phyloP scores from a whole-genome alignment of 1,140 invertebrate genomes.

The Euura saliciscinereae region DNA sequence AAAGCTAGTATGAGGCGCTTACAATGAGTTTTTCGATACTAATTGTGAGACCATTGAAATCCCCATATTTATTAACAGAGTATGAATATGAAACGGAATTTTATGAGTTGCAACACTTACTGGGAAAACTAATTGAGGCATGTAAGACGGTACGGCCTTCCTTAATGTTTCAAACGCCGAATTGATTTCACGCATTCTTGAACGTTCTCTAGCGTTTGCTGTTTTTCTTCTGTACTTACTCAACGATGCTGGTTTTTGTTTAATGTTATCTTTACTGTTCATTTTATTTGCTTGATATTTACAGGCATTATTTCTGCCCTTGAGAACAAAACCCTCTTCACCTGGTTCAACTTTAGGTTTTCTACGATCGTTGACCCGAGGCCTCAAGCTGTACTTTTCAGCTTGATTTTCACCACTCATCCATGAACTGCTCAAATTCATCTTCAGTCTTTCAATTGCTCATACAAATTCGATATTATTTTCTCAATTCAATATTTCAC shows the following conservation, averaged over 20 bases:
- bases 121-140: constrained; percentile 27
- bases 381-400: constrained; percentile 21
- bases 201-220: constrained; percentile 85
- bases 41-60: background rate
- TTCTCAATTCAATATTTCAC: constrained; percentile 6
- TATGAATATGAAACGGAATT: background rate
- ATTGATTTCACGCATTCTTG: constrained; percentile 88
- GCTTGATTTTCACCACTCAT: background rate
- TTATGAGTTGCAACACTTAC: constrained; percentile 13
- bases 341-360: constrained; percentile 13
- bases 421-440: background rate
- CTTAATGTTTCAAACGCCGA: constrained; percentile 82
- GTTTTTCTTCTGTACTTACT: constrained; percentile 90
- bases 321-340: background rate
- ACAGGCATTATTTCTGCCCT: background rate
- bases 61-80: background rate
- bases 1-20: too few relatives aligned
- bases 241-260: constrained; percentile 77
- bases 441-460: background rate
- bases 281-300: background rate
- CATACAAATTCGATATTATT: background rate
- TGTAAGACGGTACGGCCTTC: constrained; percentile 69
- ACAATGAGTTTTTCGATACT: too few relatives aligned
- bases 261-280: constrained; percentile 55
- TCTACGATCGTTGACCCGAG: constrained; percentile 7